Conservation (phyloP, 2,113 vertebrate species). For the Sphyrna mokarran region DNA sequence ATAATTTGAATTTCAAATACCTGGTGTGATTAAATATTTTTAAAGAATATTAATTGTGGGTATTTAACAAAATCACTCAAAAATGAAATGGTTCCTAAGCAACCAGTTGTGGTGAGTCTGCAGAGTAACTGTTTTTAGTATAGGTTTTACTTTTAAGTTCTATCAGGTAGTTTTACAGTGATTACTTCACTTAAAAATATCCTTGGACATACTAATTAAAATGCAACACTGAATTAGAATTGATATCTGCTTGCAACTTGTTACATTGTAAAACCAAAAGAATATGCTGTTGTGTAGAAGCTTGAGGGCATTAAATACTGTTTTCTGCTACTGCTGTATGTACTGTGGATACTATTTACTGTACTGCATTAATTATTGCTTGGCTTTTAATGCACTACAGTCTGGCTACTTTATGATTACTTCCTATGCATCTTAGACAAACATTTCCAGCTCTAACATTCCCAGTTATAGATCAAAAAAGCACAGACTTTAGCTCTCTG, state of each 20-base stretch:
- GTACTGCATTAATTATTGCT: conserved; percentile 37
- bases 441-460: conserved; percentile 27
- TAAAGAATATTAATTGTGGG: conserved; percentile 7
- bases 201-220: conserved; percentile 14
- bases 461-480: conserved; percentile 28
- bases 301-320: conserved; percentile 30
- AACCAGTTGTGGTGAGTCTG: neutral
- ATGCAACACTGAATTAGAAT: conserved; percentile 11
- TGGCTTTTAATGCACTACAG: conserved; percentile 37
- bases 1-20: neutral
- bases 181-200: conserved; percentile 21
- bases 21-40: neutral
- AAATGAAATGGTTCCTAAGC: conserved; percentile 7
- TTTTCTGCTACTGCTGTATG: conserved; percentile 6
- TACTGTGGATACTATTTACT: conserved; percentile 24
- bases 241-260: conserved; percentile 20
- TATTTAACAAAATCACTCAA: conserved; percentile 20
- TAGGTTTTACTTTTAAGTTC: conserved; percentile 19
- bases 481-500: conserved; percentile 30
- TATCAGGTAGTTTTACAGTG: conserved; percentile 33
- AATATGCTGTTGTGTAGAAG: conserved; percentile 32
- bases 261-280: conserved; percentile 27
- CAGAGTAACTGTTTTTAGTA: conserved; percentile 10
- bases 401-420: conserved; percentile 25
- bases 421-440: conserved; percentile 36